Conservation (phyloP, 2,888 invertebrate species). For the Myopa testacea region DNA sequence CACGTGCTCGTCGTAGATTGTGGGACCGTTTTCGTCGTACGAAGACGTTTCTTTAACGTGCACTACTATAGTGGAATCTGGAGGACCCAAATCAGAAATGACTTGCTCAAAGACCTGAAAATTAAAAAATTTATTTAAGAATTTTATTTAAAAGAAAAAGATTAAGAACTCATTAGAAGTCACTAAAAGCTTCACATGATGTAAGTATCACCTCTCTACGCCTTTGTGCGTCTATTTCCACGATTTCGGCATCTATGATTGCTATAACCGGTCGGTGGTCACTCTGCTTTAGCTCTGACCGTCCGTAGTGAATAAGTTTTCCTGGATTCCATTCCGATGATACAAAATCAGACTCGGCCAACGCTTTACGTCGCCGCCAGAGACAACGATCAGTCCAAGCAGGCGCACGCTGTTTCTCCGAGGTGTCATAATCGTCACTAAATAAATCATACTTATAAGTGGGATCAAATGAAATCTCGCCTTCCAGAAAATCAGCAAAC, state of each 20-base stretch:
- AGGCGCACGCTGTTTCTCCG: conserved; percentile 96
- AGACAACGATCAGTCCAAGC: conserved; percentile 99
- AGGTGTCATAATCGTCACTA: conserved; percentile 98
- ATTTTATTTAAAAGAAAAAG: too few species aligned
- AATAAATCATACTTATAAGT: conserved; percentile 99
- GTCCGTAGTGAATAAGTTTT: conserved; percentile 86
- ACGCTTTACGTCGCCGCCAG: conserved; percentile 85
- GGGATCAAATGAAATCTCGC: conserved; percentile 90
- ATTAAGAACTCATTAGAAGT: too few species aligned
- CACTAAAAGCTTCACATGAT: too few species aligned
- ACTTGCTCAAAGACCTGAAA: conserved; percentile 84
- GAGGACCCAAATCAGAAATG: conserved; percentile 89
- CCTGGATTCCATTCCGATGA: conserved; percentile 80
- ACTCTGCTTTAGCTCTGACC: conserved; percentile 94
- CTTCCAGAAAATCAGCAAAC: conserved; percentile 94
- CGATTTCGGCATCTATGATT: conserved; percentile 87
- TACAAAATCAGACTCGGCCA: conserved; percentile 75
- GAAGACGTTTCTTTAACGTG: conserved; percentile 71
- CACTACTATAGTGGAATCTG: conserved; percentile 93
- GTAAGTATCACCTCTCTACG: conserved; percentile 70
- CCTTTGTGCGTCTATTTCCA: conserved; percentile 81
- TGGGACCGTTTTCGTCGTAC: conserved; percentile 69
- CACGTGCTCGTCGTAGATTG: conserved; percentile 83
- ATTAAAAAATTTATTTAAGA: not conserved
- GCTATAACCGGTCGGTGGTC: conserved; percentile 97